Base-by-base conservation (phyloP, 2,797 vertebrate genomes). In the Megalops cyprinoides region DNA sequence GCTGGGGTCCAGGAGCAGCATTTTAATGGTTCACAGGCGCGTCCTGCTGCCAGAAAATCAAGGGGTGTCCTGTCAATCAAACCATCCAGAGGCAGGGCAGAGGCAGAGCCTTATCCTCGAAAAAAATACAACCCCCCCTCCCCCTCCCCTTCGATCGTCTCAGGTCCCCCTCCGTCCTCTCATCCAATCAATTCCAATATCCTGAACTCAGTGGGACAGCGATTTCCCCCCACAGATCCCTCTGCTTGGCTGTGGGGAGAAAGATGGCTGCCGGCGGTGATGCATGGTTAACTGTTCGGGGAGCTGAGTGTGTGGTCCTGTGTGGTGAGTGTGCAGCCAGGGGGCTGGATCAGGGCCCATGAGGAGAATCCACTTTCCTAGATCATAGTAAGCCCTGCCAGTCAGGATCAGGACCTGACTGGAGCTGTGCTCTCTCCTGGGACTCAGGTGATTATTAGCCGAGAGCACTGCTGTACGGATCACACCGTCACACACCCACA, bases 371-470 rank as follows among this genome's bases (percentile, higher is more conserved):
- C 90, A 91, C 90, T 89, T 89, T 89, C 86, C 82, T 84, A 86
- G 91, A 90, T 91, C 89, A 88, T 74, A 60, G 67, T 92, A 94
- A 94, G 89, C 88, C 85, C 88, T 88, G 89, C 78, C 87, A 87
- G 74, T 87, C 81, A 84, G 85, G 81, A 81, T 86, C 81, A 69
- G 76, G 12, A 60, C 20, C 42, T 71, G 34, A 51, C 78, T 81
- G 73, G 78, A 75, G 39, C 55, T 58, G 84, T 83, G 89, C 88
- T 90, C 90, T 83, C 86, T 86, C 88, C 65, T 58, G 82, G 81
- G 85, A 84, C 85, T 87, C 89, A 89, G 88, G 84, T 81, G 2
- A 83, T 87, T 90, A 91, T 93, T 93, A 93, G 48, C 39, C 15
- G 10, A 71, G 82, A 87, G 76, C 31, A 48, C 84, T 82, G 79